Base-by-base conservation (phyloP, 2,797 vertebrate species). In the Heterohyrax brucei region DNA sequence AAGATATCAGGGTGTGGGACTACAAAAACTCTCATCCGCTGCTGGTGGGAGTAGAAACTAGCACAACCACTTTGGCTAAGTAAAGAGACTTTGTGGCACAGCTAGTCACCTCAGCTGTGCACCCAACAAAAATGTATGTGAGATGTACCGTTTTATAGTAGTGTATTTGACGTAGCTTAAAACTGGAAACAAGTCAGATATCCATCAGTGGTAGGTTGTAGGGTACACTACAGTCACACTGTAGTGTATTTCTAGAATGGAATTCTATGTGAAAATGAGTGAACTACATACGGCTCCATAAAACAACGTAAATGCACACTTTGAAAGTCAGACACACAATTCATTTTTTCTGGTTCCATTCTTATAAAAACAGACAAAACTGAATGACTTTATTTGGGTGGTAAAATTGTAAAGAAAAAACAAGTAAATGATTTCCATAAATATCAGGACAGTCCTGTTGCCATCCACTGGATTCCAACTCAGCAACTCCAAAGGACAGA, bases 401-500 rank as follows among this genome's bases (percentile, higher is more conserved):
- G 19, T 78, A 72, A 90, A 94, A 79, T 46, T 85, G 26, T 64
- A 53, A 33, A 89, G 59, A 75, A 73, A 86, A 73, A 73, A 21
- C 56, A 46, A 82, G n/a, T 86, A 30, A 80, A 50, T 64, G n/a
- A 64, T 56, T 50, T 26, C 26, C 68, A n/a, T 33, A 77, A 48
- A 16, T 68, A 72, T 73, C 19, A 75, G 26, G 73, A 72, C 39
- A 39, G 39, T 39, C 39, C 39, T 39, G 39, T 39, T 39, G 39
- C 39, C 39, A 39, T 39, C 39, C 39, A 39, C 39, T 39, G 39
- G 39, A 39, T 39, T 39, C 39, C 39, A 39, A 39, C 39, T 39
- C 39, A 39, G 39, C 39, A 39, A 39, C 39, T 39, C 39, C 39
- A 39, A 39, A 39, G 39, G 39, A 39, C 39, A 39, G 39, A 39